Evolutionary conservation across 2,888 invertebrate genomes (phyloP).

Genomic region (Cosmopolites sordidus): DNA sequence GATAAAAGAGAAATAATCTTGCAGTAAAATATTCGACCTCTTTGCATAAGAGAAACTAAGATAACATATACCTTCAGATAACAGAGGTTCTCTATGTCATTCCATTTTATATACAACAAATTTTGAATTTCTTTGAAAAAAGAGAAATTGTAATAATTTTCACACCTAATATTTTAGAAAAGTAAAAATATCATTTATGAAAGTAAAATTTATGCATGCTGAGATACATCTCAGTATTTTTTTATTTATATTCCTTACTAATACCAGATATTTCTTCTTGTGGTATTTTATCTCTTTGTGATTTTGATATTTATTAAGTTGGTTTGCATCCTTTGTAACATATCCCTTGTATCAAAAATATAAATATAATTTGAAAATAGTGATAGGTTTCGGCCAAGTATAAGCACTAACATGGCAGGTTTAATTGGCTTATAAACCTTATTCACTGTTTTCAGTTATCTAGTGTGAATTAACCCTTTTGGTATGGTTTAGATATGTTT

Average conservation of each 20-base stretch:
- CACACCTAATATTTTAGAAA: too few relatives aligned
- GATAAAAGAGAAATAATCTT: too few relatives aligned
- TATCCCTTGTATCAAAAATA: not conserved
- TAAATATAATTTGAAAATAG: not conserved
- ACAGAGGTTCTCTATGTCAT: too few relatives aligned
- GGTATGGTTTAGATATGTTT: not conserved
- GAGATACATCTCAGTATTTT: not conserved
- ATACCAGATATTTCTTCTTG: constrained; percentile 6
- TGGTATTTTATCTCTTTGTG: constrained; percentile 15
- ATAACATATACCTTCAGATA: too few relatives aligned
- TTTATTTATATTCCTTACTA: constrained; percentile 7
- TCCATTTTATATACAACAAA: too few relatives aligned
- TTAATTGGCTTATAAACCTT: too few relatives aligned
- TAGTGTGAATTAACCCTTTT: constrained; percentile 1
- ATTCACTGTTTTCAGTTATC: not conserved
- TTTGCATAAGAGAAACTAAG: too few relatives aligned
- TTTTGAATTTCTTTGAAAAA: too few relatives aligned
- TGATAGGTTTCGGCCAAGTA: not conserved
- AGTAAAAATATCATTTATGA: too few relatives aligned
- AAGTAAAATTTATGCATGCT: not conserved
- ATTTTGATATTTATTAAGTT: constrained; percentile 16
- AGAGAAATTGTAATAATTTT: too few relatives aligned
- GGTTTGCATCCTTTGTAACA: constrained; percentile 20
- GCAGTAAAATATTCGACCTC: too few relatives aligned
- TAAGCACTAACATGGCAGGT: too few relatives aligned